These are phyloP conservation scores for Lasioglossum leucozonium DNA, from an alignment of 2,888 invertebrate species.

Conservation along the genomic window DNA sequence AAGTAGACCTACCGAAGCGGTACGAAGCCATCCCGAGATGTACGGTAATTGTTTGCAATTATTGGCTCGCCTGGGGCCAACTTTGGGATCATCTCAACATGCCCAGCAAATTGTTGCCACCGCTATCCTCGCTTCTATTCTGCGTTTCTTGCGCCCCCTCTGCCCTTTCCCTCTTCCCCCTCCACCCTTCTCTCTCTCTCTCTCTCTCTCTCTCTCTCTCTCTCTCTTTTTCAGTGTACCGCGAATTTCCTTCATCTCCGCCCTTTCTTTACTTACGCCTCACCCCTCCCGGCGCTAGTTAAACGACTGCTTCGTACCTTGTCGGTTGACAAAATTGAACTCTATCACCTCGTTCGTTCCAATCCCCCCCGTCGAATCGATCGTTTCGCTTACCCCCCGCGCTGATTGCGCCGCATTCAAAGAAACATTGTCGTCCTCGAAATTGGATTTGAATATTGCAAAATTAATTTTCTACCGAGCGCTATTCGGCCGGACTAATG, in stretches of 20 bases:
- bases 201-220: background rate
- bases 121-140: conserved; percentile 45
- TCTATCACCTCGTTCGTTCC: conserved; percentile 35
- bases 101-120: conserved; percentile 71
- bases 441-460: background rate
- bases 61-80: conserved; percentile 74
- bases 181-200: background rate
- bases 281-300: conserved; percentile 45
- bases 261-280: conserved; percentile 39
- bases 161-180: background rate
- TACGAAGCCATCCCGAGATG: conserved; percentile 72
- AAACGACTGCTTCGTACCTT: conserved; percentile 55
- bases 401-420: conserved; percentile 22
- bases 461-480: background rate
- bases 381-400: conserved; percentile 47
- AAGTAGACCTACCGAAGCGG: conserved; percentile 61
- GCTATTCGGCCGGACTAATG: background rate
- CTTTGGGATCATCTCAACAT: conserved; percentile 72
- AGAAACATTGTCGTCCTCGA: conserved; percentile 32
- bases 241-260: conserved; percentile 47
- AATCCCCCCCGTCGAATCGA: conserved; percentile 34
- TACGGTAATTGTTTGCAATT: conserved; percentile 79
- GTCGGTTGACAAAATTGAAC: conserved; percentile 61
- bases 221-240: background rate
- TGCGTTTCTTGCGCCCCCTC: conserved; percentile 14